A percentile compares a stretch with the other conserved stretches of the same genome.
These are phyloP conservation scores for Hemicentrotus pulcherrimus DNA, from an alignment of 35 echinoderm and acorn worm genomes.

Conservation along the genomic window DNA sequence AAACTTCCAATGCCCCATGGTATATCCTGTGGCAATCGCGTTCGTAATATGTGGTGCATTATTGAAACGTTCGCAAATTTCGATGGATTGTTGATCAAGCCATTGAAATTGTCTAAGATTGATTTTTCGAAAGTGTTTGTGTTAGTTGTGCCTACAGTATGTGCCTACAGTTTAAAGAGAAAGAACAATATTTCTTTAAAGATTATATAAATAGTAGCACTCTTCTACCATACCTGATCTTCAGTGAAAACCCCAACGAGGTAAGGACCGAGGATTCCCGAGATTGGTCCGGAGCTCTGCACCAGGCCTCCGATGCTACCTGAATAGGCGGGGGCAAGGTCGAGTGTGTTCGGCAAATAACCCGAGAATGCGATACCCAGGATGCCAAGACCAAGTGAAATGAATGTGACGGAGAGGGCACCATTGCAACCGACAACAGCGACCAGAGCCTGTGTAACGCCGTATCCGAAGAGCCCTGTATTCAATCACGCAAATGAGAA, in stretches of 20 bases:
- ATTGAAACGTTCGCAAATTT: too few relatives aligned
- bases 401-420: conserved; percentile 25
- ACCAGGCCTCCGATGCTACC: conserved; percentile 38
- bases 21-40: too few relatives aligned
- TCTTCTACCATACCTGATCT: conserved; percentile 34
- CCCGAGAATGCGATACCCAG: neutral
- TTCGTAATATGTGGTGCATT: too few relatives aligned
- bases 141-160: too few relatives aligned
- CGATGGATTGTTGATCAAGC: too few relatives aligned
- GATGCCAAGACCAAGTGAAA: conserved; percentile 14
- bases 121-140: too few relatives aligned
- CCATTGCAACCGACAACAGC: conserved; percentile 22
- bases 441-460: neutral
- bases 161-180: too few relatives aligned
- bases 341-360: conserved; percentile 37
- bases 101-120: too few relatives aligned
- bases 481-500: too few relatives aligned
- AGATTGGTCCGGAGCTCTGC: conserved; percentile 23
- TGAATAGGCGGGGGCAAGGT: conserved; percentile 26
- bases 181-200: too few relatives aligned
- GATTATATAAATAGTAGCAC: too few relatives aligned
- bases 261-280: conserved; percentile 33
- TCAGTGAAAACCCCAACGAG: conserved; percentile 20
- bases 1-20: too few relatives aligned
- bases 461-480: conserved; percentile 2